These are phyloP conservation scores for Onthophagus sagittarius DNA, from an alignment of 2,888 invertebrate species.

Conservation along the genomic window DNA sequence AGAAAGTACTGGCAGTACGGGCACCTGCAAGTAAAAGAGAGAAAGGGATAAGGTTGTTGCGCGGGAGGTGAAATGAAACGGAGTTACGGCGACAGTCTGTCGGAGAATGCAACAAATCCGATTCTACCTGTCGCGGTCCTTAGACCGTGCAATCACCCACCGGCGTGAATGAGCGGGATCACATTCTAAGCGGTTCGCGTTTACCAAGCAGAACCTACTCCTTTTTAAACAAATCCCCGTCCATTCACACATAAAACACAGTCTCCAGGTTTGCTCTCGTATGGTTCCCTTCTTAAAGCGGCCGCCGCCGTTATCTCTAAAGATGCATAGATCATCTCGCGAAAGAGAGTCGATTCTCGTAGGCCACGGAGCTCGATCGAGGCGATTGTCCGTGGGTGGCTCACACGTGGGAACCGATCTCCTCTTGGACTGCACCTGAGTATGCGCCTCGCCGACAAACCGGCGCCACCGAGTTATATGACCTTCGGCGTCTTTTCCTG, in stretches of 20 bases:
- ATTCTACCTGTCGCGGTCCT: conserved; percentile 43
- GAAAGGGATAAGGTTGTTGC: conserved; percentile 25
- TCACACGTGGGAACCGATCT: conserved; percentile 43
- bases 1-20: conserved; percentile 14
- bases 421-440: conserved; percentile 63
- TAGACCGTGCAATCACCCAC: conserved; percentile 23
- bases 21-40: conserved; percentile 36
- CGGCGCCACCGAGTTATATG: conserved; percentile 52
- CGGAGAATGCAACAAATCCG: conserved; percentile 49
- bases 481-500: conserved; percentile 12
- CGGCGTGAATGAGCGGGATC: conserved; percentile 14
- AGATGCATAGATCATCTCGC: background rate
- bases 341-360: background rate
- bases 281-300: background rate
- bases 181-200: conserved; percentile 18
- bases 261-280: background rate
- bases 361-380: background rate
- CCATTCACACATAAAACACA: background rate
- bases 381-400: conserved; percentile 39
- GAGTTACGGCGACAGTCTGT: conserved; percentile 45
- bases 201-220: background rate
- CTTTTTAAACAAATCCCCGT: background rate
- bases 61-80: conserved; percentile 35
- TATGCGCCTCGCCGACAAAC: conserved; percentile 61
- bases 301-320: background rate